Percentiles rank a stretch among this genome's conserved stretches.
Conservation (phyloP, 2,797 vertebrate species). For the Sebastes trivittatus region DNA sequence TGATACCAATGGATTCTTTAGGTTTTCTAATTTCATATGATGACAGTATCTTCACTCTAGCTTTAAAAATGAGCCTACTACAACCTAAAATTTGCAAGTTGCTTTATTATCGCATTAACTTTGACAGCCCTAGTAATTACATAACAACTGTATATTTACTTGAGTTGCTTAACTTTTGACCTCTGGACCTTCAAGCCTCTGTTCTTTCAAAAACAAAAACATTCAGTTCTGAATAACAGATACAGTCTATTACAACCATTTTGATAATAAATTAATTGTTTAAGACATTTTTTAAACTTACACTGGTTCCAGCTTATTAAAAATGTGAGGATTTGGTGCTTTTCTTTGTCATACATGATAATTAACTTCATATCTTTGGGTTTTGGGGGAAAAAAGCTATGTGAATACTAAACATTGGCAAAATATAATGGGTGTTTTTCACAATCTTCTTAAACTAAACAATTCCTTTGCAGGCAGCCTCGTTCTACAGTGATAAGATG, state of each 20-base stretch:
- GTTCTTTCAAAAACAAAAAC: background rate
- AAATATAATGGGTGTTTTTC: background rate
- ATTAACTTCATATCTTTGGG: background rate
- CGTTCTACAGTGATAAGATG: conserved; percentile 86
- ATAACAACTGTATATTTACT: background rate
- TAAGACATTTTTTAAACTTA: background rate
- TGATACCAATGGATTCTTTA: too few relatives aligned
- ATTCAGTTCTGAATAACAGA: background rate
- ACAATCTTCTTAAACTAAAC: background rate
- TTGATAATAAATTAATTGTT: too few relatives aligned
- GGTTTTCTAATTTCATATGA: too few relatives aligned
- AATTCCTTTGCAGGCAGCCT: conserved; percentile 76
- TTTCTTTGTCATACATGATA: background rate
- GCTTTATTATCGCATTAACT: too few relatives aligned
- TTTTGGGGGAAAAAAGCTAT: background rate
- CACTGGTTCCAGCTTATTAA: background rate
- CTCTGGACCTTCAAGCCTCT: background rate
- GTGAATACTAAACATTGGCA: background rate
- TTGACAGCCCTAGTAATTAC: background rate
- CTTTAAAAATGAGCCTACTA: too few relatives aligned
- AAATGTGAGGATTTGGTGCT: background rate
- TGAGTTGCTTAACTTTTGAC: background rate
- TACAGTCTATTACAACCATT: background rate
- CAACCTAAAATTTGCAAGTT: too few relatives aligned
- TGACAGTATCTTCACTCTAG: too few relatives aligned